These are phyloP conservation scores for Saturnia pavonia DNA, from an alignment of 2,888 invertebrate species.

Conservation along the genomic window DNA sequence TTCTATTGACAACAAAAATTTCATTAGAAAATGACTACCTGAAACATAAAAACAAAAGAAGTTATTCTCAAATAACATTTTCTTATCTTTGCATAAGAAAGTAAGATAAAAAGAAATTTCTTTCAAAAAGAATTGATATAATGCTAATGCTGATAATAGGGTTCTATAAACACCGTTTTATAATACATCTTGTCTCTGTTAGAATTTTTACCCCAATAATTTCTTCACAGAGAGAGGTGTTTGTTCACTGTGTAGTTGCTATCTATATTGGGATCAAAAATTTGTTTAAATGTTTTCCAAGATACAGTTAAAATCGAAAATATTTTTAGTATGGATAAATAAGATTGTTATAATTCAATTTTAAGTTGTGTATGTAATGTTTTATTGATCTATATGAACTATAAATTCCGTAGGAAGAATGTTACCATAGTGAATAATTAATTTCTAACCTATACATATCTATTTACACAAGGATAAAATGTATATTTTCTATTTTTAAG, in stretches of 20 bases:
- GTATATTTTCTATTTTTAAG: slow-evolving; percentile 69
- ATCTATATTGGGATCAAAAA: not conserved
- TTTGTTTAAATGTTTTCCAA: not conserved
- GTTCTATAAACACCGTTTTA: too few relatives aligned
- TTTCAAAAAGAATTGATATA: not conserved
- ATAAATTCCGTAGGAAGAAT: slow-evolving; percentile 62
- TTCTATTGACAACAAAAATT: not conserved
- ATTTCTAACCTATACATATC: slow-evolving; percentile 66
- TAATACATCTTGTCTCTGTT: not conserved
- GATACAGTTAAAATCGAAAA: not conserved
- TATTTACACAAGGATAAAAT: slow-evolving; percentile 66
- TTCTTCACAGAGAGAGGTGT: not conserved
- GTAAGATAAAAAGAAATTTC: too few relatives aligned
- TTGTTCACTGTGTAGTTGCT: too few relatives aligned
- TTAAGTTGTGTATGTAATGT: not conserved
- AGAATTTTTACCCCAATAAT: not conserved
- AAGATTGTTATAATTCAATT: not conserved
- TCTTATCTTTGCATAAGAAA: not conserved
- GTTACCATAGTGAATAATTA: slow-evolving; percentile 77
- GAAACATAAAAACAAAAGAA: not conserved
- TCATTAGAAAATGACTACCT: not conserved
- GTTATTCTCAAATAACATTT: not conserved
- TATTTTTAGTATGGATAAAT: not conserved
- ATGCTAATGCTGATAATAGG: too few relatives aligned
- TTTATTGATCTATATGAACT: slow-evolving; percentile 28